phyloP scores from a whole-genome alignment of 2,888 invertebrate species.

The Drosophila robusta region DNA sequence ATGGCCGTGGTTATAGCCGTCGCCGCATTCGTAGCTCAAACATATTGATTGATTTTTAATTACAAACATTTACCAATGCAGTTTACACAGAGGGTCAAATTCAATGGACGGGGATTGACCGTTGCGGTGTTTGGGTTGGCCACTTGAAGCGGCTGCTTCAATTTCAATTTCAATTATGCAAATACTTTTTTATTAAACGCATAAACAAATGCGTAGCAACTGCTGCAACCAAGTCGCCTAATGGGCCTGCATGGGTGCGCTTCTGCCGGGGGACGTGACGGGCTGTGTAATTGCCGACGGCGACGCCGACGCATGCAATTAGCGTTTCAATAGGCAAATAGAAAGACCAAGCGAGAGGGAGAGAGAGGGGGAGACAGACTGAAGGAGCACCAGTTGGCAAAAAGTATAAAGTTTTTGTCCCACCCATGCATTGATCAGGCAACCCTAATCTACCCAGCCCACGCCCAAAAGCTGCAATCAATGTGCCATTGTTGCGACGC shows the following conservation, averaged over 20 bases:
- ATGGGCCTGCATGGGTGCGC: not conserved
- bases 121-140: not conserved
- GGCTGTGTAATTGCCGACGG: constrained; percentile 61
- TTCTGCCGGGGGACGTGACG: constrained; percentile 10
- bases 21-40: constrained; percentile 55
- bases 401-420: constrained; percentile 44
- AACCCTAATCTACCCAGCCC: no score
- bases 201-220: constrained; percentile 68
- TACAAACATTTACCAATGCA: constrained; percentile 71
- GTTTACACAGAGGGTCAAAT: constrained; percentile 49
- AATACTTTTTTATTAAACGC: constrained; percentile 74
- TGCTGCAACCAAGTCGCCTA: constrained; percentile 9
- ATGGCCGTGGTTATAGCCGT: not conserved
- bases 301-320: constrained; percentile 68
- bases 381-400: constrained; percentile 53
- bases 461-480: constrained; percentile 54
- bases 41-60: constrained; percentile 80
- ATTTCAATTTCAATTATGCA: constrained; percentile 73
- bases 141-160: constrained; percentile 65
- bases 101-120: constrained; percentile 7
- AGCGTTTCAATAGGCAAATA: constrained; percentile 49
- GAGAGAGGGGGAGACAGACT: not conserved
- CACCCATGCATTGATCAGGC: no score
- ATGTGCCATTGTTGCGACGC: constrained; percentile 69
- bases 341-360: not conserved